Evolutionary conservation across 2,888 invertebrate species (phyloP).

Genomic region (Hyles lineata): DNA sequence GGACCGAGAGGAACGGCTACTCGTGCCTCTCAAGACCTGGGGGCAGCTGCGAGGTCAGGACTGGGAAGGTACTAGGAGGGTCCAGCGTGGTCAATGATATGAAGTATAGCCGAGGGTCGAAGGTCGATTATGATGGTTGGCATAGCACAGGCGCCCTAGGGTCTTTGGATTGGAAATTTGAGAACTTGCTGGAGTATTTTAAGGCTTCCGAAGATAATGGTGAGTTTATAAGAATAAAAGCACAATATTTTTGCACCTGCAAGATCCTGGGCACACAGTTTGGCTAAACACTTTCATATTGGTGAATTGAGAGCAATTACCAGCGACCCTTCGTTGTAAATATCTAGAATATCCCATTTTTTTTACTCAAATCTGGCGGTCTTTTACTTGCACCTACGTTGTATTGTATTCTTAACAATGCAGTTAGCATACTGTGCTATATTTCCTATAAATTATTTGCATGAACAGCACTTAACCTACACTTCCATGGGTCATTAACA

Average conservation of each 20-base stretch:
- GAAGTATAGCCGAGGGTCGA: constrained; percentile 79
- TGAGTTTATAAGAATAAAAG: constrained; percentile 43
- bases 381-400: too few species aligned
- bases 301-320: too few species aligned
- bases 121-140: constrained; percentile 78
- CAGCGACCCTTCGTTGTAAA: too few species aligned
- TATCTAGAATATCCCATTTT: too few species aligned
- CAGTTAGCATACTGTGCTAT: too few species aligned
- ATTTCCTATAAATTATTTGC: too few species aligned
- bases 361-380: too few species aligned
- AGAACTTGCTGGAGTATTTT: constrained; percentile 73
- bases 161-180: constrained; percentile 77
- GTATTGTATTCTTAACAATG: too few species aligned
- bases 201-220: constrained; percentile 80
- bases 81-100: constrained; percentile 78
- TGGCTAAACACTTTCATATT: too few species aligned
- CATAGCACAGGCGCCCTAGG: constrained; percentile 62
- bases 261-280: background rate
- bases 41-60: constrained; percentile 75
- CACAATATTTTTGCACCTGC: background rate
- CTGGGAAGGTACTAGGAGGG: constrained; percentile 78
- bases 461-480: too few species aligned
- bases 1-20: constrained; percentile 74
- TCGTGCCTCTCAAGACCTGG: constrained; percentile 77
- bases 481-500: too few species aligned